phyloP scores from a whole-genome alignment of 2,113 vertebrate genomes.

The Mirounga angustirostris region DNA sequence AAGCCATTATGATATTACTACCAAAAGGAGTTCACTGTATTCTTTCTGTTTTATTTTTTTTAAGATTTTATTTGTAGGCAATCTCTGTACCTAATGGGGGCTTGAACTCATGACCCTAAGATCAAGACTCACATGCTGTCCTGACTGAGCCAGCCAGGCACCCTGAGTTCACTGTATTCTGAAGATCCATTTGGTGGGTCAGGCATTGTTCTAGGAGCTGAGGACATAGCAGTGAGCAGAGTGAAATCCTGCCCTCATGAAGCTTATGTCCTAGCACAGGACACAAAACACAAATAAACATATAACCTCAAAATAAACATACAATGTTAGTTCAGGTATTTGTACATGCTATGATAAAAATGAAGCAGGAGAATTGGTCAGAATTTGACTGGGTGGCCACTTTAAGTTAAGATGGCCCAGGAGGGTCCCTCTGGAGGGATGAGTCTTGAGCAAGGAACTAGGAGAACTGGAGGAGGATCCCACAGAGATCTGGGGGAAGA shows the following conservation, averaged over 20 bases:
- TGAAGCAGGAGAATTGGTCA: neutral
- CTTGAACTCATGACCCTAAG: neutral
- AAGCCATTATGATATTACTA: neutral
- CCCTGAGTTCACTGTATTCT: neutral
- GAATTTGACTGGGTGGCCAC: neutral
- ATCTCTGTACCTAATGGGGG: neutral
- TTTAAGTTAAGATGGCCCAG: neutral
- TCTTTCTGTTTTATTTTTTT: neutral
- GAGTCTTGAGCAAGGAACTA: neutral
- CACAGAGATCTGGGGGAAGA: neutral
- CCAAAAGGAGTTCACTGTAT: neutral
- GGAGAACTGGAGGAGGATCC: neutral
- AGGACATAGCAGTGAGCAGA: neutral
- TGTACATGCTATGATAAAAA: neutral
- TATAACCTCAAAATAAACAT: neutral
- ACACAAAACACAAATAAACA: neutral
- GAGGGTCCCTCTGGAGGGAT: neutral
- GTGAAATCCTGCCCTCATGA: neutral
- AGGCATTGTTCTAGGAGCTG: neutral
- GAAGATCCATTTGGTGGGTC: neutral
- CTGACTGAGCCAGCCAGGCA: neutral
- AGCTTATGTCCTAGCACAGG: neutral
- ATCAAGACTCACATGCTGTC: neutral
- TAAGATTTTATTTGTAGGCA: neutral
- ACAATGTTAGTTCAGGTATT: neutral